Conservation (phyloP, 2,888 invertebrate genomes). For the Pammene aurita region DNA sequence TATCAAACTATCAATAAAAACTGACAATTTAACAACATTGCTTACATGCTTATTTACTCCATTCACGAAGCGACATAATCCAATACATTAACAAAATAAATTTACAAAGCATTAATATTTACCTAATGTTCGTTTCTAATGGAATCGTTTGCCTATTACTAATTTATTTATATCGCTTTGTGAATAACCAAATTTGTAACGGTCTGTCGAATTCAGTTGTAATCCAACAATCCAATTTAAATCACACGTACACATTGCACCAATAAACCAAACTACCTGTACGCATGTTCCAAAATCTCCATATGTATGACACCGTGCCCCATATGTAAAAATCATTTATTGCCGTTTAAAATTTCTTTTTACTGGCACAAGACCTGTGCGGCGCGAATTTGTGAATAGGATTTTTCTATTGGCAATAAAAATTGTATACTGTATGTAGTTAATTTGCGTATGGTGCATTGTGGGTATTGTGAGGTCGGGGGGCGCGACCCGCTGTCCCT, state of each 20-base stretch:
- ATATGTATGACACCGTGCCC: conserved; percentile 57
- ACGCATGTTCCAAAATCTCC: conserved; percentile 74
- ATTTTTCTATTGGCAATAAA: conserved; percentile 78
- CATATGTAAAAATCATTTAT: conserved; percentile 83
- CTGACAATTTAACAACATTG: not conserved
- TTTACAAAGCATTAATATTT: conserved; percentile 25
- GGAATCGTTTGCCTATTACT: conserved; percentile 56
- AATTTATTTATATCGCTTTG: conserved; percentile 66
- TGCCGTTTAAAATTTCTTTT: conserved; percentile 75
- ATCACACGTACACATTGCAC: conserved; percentile 62
- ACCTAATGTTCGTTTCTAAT: conserved; percentile 23
- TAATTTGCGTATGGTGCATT: conserved; percentile 80
- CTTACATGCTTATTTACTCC: not conserved
- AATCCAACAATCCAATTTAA: conserved; percentile 66
- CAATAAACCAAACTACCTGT: conserved; percentile 67
- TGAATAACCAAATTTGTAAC: conserved; percentile 70
- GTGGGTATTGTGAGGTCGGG: conserved; percentile 59
- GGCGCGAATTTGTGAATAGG: conserved; percentile 74
- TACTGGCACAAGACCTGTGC: conserved; percentile 70
- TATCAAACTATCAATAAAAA: not conserved
- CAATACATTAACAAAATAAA: conserved; percentile 21
- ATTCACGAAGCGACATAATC: conserved; percentile 20
- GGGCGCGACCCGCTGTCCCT: conserved; percentile 80
- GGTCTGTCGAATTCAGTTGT: conserved; percentile 72
- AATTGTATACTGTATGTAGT: conserved; percentile 71